Evolutionary conservation across 1,140 invertebrate genomes (phyloP).

Genomic region (Heterodera schachtii): DNA sequence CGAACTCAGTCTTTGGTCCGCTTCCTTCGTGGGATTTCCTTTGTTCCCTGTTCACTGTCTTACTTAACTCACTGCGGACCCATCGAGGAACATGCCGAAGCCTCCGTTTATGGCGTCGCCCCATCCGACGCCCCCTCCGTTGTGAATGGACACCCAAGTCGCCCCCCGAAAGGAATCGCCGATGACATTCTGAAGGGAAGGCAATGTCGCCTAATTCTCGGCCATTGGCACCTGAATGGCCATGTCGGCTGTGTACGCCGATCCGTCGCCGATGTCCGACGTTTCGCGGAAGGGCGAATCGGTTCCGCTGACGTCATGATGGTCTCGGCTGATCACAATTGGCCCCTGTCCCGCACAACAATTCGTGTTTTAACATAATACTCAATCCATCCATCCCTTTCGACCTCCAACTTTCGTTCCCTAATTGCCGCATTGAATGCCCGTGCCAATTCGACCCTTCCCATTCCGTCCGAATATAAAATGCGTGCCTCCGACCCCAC

Average conservation of each 20-base stretch:
- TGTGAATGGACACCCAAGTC: constrained; percentile 76
- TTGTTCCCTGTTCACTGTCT: neutral
- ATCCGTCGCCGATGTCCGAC: constrained; percentile 75
- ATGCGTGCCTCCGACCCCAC: constrained; percentile 67
- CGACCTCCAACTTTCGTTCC: constrained; percentile 68
- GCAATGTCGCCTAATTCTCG: constrained; percentile 67
- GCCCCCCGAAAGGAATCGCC: constrained; percentile 75
- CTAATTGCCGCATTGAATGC: constrained; percentile 73
- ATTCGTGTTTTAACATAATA: neutral
- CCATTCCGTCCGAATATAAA: constrained; percentile 73
- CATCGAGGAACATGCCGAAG: constrained; percentile 75
- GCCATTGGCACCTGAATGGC: constrained; percentile 16
- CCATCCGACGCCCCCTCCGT: constrained; percentile 76
- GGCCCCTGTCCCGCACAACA: constrained; percentile 67
- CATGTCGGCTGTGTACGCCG: constrained; percentile 37
- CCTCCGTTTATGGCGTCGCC: constrained; percentile 76
- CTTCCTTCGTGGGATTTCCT: constrained; percentile 64
- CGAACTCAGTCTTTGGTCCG: constrained; percentile 67
- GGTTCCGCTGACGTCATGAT: constrained; percentile 76
- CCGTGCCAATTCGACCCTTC: constrained; percentile 70
- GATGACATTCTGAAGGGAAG: constrained; percentile 75
- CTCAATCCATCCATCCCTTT: neutral
- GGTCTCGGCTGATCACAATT: constrained; percentile 74
- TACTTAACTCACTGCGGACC: constrained; percentile 67
- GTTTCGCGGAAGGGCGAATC: constrained; percentile 76